These are phyloP conservation scores for Glomeris marginata DNA, from an alignment of 2,888 invertebrate species.

Conservation along the genomic window DNA sequence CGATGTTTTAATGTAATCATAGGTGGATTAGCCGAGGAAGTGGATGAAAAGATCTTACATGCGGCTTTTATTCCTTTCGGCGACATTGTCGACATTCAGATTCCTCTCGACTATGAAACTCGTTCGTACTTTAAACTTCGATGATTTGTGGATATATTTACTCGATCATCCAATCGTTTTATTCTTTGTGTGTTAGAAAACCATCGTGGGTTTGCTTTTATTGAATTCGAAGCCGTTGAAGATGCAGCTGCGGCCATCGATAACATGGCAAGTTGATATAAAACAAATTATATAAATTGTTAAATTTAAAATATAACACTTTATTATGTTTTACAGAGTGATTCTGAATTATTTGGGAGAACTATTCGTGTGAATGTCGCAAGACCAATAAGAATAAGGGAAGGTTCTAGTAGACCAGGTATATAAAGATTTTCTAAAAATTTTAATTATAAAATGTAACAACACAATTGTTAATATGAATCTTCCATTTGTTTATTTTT, in stretches of 20 bases:
- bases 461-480: neutral
- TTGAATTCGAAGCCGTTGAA: slow-evolving; percentile 93
- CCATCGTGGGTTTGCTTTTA: slow-evolving; percentile 96
- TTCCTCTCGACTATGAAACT: slow-evolving; percentile 89
- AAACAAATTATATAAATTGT: no score
- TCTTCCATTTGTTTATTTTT: neutral
- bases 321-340: slow-evolving; percentile 49
- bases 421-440: slow-evolving; percentile 8
- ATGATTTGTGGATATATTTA: neutral
- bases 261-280: slow-evolving; percentile 68
- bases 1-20: neutral
- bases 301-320: no score
- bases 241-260: slow-evolving; percentile 99
- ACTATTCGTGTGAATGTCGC: slow-evolving; percentile 94
- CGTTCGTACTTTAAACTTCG: slow-evolving; percentile 26
- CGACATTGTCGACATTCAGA: slow-evolving; percentile 94
- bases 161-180: no score
- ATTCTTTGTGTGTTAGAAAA: slow-evolving; percentile 51
- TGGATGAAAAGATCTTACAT: slow-evolving; percentile 85
- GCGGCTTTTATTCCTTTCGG: slow-evolving; percentile 98
- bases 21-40: slow-evolving; percentile 82
- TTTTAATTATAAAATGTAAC: no score
- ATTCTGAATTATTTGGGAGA: slow-evolving; percentile 91
- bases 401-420: slow-evolving; percentile 73
- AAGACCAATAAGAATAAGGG: slow-evolving; percentile 90